Evolutionary conservation across 2,113 vertebrate species (phyloP).

Genomic region (Dasypus novemcinctus): DNA sequence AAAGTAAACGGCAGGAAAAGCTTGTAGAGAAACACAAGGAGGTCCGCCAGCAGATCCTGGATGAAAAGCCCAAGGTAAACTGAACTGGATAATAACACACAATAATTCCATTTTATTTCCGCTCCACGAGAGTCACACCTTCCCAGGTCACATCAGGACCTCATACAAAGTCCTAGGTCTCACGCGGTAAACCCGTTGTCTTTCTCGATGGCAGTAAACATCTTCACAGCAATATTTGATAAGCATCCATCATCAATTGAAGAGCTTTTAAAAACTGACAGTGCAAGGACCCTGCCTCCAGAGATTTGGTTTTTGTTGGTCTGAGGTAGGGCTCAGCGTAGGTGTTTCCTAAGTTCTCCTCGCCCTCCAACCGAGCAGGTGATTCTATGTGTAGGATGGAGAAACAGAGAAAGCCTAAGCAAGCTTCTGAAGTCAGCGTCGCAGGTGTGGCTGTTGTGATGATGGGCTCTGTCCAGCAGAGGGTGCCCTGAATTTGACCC

Average conservation of each 20-base stretch:
- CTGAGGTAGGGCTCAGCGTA: not conserved
- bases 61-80: constrained; percentile 96
- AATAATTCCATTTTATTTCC: not conserved
- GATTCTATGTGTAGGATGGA: not conserved
- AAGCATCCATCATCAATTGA: not conserved
- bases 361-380: too few relatives aligned
- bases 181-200: not conserved
- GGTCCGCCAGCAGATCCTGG: constrained; percentile 97
- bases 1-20: constrained; percentile 95
- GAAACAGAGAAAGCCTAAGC: not conserved
- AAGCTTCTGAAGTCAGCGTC: not conserved
- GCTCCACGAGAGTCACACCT: not conserved
- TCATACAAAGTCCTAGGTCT: not conserved
- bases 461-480: constrained; percentile 77
- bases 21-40: constrained; percentile 96
- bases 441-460: constrained; percentile 47
- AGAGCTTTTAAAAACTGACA: not conserved
- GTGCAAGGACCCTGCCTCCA: not conserved
- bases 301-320: not conserved
- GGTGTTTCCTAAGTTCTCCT: not conserved
- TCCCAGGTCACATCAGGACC: not conserved
- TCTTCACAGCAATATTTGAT: not conserved
- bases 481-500: constrained; percentile 54
- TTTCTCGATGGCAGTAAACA: not conserved
- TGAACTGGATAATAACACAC: constrained; percentile 20